Base-by-base conservation (phyloP, 1,140 invertebrate species). In the Rhizoglyphus robini region DNA sequence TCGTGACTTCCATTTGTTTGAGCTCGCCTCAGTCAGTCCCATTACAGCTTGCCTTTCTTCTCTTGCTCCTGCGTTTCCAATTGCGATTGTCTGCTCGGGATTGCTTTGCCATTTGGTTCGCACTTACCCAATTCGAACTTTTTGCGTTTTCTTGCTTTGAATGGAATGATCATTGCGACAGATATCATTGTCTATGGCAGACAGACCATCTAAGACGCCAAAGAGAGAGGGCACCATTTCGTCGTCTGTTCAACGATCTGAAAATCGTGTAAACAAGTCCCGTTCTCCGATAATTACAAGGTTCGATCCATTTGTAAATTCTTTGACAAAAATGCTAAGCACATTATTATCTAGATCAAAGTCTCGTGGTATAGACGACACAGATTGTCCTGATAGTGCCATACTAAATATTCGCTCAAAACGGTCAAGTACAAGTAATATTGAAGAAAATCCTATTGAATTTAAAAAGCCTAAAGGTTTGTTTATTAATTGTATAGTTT, bases 171-270 rank as follows among this genome's bases (percentile, higher is more conserved):
- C 29, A 32, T 60, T 29, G 27, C 3, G 51, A 25, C 41, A n/a
- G 11, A 30, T 57, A 5, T 3, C 29, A 32, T 3, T 64, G 63
- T 64, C 51, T 49, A 64, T 64, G 63, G 63, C 63, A 49, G 63
- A 64, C 63, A 64, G n/a, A 64, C 63, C 29, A 23, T 49, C n/a
- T 31, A 47, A 51, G 46, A n/a, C 59, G 58, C 58, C 58, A 29
- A 60, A 64, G 41, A 64, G 31, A 49, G 63, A 64, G 46, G 63
- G 63, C 38, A 64, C 63, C 11, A 49, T 49, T 34, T n/a, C 4
- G 27, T 49, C 63, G 63, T 64, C 63, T 64, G 41, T 64, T 31
- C 34, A 64, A 54, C 38, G 49, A 31, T 63, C 61, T 51, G 18
- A 64, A 49, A 51, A 51, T 20, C 63, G 63, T 32, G 20, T 4